These are phyloP conservation scores for Cephus sareptanus DNA, from an alignment of 2,888 invertebrate genomes.

Conservation along the genomic window DNA sequence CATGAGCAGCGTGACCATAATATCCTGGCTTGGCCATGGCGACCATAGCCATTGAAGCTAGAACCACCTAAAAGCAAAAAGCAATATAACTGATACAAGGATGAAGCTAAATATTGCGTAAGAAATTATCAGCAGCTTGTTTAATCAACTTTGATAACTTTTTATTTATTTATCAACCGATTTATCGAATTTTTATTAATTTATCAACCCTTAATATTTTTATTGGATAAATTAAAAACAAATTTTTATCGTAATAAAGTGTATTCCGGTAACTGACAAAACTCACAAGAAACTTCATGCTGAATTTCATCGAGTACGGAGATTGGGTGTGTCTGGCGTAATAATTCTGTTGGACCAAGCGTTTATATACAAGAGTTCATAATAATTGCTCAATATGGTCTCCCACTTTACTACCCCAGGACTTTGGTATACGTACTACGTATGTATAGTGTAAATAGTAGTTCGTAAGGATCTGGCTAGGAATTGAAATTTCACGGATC, in stretches of 20 bases:
- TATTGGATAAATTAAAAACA: too few species aligned
- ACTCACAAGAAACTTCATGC: slow-evolving; percentile 30
- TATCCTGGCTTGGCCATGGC: slow-evolving; percentile 19
- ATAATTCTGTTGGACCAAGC: neutral
- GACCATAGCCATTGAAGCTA: slow-evolving; percentile 18
- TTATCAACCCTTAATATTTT: too few species aligned
- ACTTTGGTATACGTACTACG: slow-evolving; percentile 10
- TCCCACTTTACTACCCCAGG: slow-evolving; percentile 5
- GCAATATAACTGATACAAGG: too few species aligned
- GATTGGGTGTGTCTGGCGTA: slow-evolving; percentile 13
- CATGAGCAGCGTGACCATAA: slow-evolving; percentile 11
- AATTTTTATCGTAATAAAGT: too few species aligned
- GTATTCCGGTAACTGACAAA: neutral
- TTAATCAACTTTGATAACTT: too few species aligned
- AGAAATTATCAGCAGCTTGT: too few species aligned
- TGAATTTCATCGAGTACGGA: slow-evolving; percentile 8
- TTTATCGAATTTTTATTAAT: too few species aligned
- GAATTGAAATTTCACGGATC: slow-evolving; percentile 23
- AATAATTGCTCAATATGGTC: slow-evolving; percentile 25
- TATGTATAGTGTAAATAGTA: neutral
- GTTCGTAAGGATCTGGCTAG: slow-evolving; percentile 6
- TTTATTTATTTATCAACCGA: too few species aligned
- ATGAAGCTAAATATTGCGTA: too few species aligned
- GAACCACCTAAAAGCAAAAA: slow-evolving; percentile 11
- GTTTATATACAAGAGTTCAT: slow-evolving; percentile 25